Conservation (phyloP, 1,140 invertebrate species). For the Ceratina australensis region DNA sequence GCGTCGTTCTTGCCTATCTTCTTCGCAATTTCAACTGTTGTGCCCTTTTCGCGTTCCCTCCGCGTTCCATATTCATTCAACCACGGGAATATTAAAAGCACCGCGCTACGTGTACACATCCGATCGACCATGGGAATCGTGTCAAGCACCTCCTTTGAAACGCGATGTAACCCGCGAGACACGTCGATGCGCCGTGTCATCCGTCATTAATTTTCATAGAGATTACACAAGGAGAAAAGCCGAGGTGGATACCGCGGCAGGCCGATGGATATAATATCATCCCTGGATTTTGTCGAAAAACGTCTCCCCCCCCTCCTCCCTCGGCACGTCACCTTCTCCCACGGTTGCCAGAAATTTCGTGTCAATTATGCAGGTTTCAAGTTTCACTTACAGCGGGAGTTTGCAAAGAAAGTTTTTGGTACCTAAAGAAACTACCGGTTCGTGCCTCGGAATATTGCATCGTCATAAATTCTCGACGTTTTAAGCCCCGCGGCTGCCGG, state of each 20-base stretch:
- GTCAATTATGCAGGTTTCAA: constrained; percentile 48
- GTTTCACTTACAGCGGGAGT: constrained; percentile 42
- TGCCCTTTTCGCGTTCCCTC: too few species aligned
- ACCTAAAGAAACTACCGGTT: constrained; percentile 44
- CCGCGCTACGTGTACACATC: neutral
- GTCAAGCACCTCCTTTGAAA: constrained; percentile 5
- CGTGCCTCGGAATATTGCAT: constrained; percentile 50
- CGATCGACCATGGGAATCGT: constrained; percentile 11
- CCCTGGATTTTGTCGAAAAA: neutral
- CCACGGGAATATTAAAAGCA: constrained; percentile 10
- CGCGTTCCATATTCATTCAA: neutral
- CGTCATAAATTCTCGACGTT: constrained; percentile 46
- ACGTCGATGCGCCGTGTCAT: neutral
- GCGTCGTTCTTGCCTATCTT: too few species aligned
- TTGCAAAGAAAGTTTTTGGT: constrained; percentile 47
- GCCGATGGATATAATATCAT: too few species aligned
- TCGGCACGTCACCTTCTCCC: too few species aligned
- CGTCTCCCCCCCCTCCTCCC: neutral
- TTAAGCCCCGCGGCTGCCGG: constrained; percentile 29
- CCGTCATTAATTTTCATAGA: neutral
- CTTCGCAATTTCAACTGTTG: too few species aligned
- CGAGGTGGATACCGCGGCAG: neutral
- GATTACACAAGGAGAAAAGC: neutral
- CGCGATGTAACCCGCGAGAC: neutral
- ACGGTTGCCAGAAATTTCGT: constrained; percentile 19